Percentiles rank a stretch among this genome's conserved stretches.
phyloP scores from a whole-genome alignment of 1,140 invertebrate genomes.

The Drosophila watanabei region DNA sequence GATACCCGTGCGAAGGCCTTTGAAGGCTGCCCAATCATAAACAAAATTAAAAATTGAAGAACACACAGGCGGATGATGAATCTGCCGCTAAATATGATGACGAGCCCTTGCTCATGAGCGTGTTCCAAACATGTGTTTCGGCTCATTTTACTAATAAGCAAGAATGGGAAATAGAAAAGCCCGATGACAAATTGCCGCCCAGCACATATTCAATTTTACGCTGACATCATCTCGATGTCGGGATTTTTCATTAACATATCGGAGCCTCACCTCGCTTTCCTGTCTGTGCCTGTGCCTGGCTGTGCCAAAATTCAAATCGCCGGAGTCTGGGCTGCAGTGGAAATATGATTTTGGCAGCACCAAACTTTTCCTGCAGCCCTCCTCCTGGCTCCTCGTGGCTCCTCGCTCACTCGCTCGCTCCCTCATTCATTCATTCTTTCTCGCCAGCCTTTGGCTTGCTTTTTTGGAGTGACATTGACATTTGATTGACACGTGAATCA shows the following conservation, averaged over 20 bases:
- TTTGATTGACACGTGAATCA: slow-evolving; percentile 85
- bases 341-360: slow-evolving; percentile 45
- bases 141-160: slow-evolving; percentile 82
- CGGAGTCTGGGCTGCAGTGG: slow-evolving; percentile 44
- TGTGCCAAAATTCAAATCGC: slow-evolving; percentile 39
- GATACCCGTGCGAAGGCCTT: slow-evolving; percentile 37
- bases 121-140: slow-evolving; percentile 69
- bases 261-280: slow-evolving; percentile 7
- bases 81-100: slow-evolving; percentile 65
- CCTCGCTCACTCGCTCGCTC: neutral
- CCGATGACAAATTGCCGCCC: slow-evolving; percentile 71
- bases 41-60: slow-evolving; percentile 43
- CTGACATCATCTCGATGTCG: slow-evolving; percentile 49
- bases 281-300: no score
- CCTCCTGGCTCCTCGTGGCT: neutral
- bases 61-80: slow-evolving; percentile 59
- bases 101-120: slow-evolving; percentile 21
- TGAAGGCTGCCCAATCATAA: slow-evolving; percentile 53
- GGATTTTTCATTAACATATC: slow-evolving; percentile 48
- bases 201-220: slow-evolving; percentile 57
- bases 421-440: slow-evolving; percentile 35
- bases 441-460: slow-evolving; percentile 18
- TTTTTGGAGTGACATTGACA: slow-evolving; percentile 79
- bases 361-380: slow-evolving; percentile 30
- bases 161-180: slow-evolving; percentile 34